These are phyloP conservation scores for Mobula hypostoma DNA, from an alignment of 2,113 vertebrate species.

Conservation along the genomic window DNA sequence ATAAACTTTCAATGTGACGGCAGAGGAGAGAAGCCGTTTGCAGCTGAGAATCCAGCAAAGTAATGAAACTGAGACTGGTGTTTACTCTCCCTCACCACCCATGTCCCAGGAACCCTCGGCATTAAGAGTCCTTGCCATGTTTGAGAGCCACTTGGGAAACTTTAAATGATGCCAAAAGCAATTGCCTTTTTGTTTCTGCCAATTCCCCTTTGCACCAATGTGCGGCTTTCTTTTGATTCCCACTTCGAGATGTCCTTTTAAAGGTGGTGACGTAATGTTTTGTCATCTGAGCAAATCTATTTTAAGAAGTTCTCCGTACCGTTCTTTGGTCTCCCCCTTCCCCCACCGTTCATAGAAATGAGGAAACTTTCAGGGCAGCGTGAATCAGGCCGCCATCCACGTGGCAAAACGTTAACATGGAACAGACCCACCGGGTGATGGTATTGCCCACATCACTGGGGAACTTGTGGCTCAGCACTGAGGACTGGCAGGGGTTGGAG, in stretches of 20 bases:
- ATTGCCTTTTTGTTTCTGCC: background rate
- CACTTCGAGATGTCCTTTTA: background rate
- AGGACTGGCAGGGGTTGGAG: background rate
- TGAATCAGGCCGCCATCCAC: background rate
- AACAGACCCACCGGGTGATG: background rate
- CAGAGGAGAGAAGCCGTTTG: background rate
- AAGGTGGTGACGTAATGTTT: conserved; percentile 3
- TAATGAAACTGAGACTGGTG: background rate
- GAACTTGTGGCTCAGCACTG: background rate
- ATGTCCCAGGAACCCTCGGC: no score
- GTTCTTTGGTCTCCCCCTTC: background rate
- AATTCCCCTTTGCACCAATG: background rate
- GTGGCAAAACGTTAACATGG: background rate
- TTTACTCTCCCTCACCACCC: background rate
- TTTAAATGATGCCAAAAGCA: conserved; percentile 21
- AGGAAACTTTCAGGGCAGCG: background rate
- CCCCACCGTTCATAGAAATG: background rate
- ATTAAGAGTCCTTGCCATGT: background rate
- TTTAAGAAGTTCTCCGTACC: background rate
- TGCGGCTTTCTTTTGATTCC: conserved; percentile 4
- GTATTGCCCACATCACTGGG: background rate
- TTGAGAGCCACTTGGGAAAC: background rate
- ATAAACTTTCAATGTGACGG: background rate
- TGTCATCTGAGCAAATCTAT: conserved; percentile 15
- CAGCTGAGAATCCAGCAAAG: background rate